Percentiles rank a stretch among this genome's conserved stretches.
These are phyloP conservation scores for Onychomys torridus DNA, from an alignment of 2,797 vertebrate genomes.

Conservation along the genomic window DNA sequence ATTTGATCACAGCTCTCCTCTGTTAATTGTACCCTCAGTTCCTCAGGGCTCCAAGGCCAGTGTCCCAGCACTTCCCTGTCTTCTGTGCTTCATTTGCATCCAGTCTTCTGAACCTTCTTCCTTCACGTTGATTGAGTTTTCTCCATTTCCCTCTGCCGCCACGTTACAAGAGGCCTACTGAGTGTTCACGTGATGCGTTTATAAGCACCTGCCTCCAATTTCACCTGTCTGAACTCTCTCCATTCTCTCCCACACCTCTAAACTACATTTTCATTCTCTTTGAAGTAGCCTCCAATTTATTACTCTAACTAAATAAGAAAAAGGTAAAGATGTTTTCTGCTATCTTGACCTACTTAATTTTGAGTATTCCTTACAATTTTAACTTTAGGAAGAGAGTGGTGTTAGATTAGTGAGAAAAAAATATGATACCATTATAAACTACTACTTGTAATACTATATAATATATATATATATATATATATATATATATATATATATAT, in stretches of 20 bases:
- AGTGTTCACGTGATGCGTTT: background rate
- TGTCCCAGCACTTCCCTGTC: background rate
- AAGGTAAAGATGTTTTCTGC: background rate
- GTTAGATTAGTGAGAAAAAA: background rate
- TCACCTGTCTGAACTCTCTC: constrained; percentile 2
- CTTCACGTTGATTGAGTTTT: constrained; percentile 13
- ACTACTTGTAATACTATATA: background rate
- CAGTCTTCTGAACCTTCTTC: constrained; percentile 13
- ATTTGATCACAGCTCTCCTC: background rate
- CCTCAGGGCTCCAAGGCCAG: background rate
- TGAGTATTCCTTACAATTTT: constrained; percentile 46
- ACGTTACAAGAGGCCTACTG: background rate
- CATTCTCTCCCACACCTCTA: background rate
- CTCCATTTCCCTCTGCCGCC: background rate
- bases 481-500: background rate
- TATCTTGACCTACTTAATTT: background rate
- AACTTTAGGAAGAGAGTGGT: background rate
- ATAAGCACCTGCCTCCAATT: background rate
- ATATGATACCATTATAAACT: background rate
- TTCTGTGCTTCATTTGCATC: background rate
- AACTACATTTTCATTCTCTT: background rate
- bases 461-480: background rate
- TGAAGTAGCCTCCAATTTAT: constrained; percentile 46
- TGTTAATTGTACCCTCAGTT: background rate
- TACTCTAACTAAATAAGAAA: constrained; percentile 25